phyloP scores from a whole-genome alignment of 2,797 vertebrate genomes.

The Hippopotamyrus pictus region DNA sequence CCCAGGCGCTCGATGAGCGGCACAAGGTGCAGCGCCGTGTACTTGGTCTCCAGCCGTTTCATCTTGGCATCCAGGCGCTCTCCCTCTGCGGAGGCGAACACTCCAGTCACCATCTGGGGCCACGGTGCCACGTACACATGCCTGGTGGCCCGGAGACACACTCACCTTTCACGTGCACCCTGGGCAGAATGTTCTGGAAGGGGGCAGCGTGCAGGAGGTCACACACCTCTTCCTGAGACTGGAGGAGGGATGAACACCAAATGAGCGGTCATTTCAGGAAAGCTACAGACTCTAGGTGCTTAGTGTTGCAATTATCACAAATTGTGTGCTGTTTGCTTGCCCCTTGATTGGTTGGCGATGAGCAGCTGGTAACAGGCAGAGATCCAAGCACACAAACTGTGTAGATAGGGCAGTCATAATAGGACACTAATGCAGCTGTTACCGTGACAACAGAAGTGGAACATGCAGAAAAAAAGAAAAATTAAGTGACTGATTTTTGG shows the following conservation, averaged over 20 bases:
- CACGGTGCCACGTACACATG: neutral
- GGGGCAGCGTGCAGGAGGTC: conserved; percentile 92
- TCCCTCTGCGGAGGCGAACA: conserved; percentile 66
- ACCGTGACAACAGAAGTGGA: conserved; percentile 29
- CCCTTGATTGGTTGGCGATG: neutral
- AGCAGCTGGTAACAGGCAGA: neutral
- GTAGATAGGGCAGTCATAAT: neutral
- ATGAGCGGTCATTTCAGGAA: neutral
- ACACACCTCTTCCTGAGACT: conserved; percentile 97
- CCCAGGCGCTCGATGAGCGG: conserved; percentile 93
- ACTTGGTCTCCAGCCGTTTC: conserved; percentile 96
- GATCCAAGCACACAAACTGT: neutral
- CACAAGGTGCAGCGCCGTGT: conserved; percentile 87
- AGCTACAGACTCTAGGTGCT: neutral
- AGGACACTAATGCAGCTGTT: conserved; percentile 22
- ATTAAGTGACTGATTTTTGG: neutral
- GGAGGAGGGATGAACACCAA: conserved; percentile 3
- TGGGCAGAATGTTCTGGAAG: conserved; percentile 94
- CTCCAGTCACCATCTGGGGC: neutral
- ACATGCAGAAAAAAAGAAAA: neutral
- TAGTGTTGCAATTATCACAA: neutral
- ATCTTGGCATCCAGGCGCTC: conserved; percentile 97
- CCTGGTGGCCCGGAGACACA: neutral
- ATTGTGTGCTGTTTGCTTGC: neutral
- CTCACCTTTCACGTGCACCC: conserved; percentile 94